Conservation (phyloP, 2,113 vertebrate species). For the Salminus brasiliensis region DNA sequence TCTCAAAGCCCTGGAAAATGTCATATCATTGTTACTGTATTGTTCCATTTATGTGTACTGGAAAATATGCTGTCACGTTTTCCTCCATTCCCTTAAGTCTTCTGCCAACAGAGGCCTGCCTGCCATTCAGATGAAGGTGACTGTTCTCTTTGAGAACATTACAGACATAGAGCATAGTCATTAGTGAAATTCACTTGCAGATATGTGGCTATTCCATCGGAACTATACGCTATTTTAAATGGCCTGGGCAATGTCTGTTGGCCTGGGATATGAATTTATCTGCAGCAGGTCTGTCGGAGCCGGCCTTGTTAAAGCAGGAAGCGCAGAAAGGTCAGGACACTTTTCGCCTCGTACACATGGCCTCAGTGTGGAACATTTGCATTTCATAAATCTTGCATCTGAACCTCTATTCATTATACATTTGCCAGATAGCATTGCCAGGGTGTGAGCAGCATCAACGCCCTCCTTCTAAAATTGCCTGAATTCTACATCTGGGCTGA, state of each 20-base stretch:
- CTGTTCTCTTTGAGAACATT: not conserved
- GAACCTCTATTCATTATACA: slow-evolving; percentile 34
- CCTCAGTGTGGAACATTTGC: slow-evolving; percentile 11
- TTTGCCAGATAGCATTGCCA: slow-evolving; percentile 17
- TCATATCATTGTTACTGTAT: not conserved
- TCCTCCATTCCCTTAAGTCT: not conserved
- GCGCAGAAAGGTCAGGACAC: slow-evolving; percentile 7
- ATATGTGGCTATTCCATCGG: not conserved
- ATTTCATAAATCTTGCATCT: slow-evolving; percentile 40
- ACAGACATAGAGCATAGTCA: not conserved
- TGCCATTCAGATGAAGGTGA: not conserved
- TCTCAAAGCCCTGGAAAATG: not conserved
- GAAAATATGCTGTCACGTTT: not conserved
- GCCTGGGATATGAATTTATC: not conserved
- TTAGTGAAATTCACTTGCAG: not conserved
- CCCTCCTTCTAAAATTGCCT: not conserved
- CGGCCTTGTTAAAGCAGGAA: slow-evolving; percentile 20
- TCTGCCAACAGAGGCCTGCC: not conserved
- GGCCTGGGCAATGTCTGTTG: not conserved
- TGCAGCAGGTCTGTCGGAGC: not conserved
- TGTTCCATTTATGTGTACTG: not conserved
- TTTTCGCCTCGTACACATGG: slow-evolving; percentile 3
- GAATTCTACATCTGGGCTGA: not conserved
- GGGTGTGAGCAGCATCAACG: not conserved
- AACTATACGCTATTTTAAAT: not conserved